phyloP scores from a whole-genome alignment of 2,888 invertebrate species.

The Agrenia bidenticulata region DNA sequence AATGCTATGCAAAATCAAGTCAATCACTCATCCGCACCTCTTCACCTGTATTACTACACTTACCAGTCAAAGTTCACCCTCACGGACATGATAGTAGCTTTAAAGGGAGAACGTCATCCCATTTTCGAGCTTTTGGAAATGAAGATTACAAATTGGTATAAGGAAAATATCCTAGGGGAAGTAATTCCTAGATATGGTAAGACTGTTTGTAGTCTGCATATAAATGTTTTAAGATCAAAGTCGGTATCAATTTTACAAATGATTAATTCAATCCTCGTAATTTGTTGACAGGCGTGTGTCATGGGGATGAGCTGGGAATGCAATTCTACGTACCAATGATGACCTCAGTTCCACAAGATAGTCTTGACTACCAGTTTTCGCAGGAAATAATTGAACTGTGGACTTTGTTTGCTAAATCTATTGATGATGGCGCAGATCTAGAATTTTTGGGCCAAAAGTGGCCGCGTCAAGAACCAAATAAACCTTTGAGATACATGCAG shows the following conservation, averaged over 20 bases:
- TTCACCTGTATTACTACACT: slow-evolving; percentile 29
- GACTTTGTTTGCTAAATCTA: slow-evolving; percentile 24
- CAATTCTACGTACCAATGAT: slow-evolving; percentile 35
- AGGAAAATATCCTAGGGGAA: slow-evolving; percentile 27
- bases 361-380: slow-evolving; percentile 29
- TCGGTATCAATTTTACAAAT: too few species aligned
- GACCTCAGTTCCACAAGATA: slow-evolving; percentile 19
- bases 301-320: slow-evolving; percentile 32
- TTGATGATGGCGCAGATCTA: slow-evolving; percentile 2
- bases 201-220: too few species aligned
- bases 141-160: slow-evolving; percentile 29
- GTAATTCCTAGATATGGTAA: slow-evolving; percentile 25
- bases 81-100: slow-evolving; percentile 28
- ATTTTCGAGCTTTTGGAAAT: slow-evolving; percentile 29
- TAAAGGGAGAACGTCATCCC: slow-evolving; percentile 37
- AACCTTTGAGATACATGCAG: slow-evolving; percentile 27
- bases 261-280: too few species aligned
- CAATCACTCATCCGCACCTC: slow-evolving; percentile 14
- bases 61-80: slow-evolving; percentile 29
- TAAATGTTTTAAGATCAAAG: too few species aligned
- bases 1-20: slow-evolving; percentile 24
- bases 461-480: slow-evolving; percentile 24
- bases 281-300: slow-evolving; percentile 26
- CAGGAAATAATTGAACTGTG: slow-evolving; percentile 24
- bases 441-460: slow-evolving; percentile 25